phyloP scores from a whole-genome alignment of 37 sponge, comb jelly and placozoan species.

The Corticium candelabrum region DNA sequence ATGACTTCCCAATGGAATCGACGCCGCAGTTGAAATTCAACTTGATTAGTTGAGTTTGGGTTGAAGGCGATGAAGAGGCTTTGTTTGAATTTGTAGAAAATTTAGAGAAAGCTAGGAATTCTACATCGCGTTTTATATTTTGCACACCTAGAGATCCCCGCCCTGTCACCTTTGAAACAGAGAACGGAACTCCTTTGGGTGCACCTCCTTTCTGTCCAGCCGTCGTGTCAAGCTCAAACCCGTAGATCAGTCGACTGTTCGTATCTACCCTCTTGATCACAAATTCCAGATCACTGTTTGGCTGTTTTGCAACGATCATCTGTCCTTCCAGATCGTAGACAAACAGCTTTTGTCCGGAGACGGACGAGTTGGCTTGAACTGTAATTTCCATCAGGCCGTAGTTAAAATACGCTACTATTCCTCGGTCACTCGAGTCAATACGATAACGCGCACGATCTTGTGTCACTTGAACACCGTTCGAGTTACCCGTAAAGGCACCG shows the following conservation, averaged over 20 bases:
- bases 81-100: too few relatives aligned
- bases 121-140: too few relatives aligned
- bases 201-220: too few relatives aligned
- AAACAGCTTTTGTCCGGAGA: not conserved
- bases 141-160: too few relatives aligned
- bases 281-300: not conserved
- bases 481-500: not conserved
- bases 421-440: not conserved
- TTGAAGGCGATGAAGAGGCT: too few relatives aligned
- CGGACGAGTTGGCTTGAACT: not conserved
- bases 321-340: not conserved
- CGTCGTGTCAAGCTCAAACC: not conserved
- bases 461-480: not conserved
- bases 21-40: not conserved
- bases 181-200: too few relatives aligned
- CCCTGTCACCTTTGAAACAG: too few relatives aligned
- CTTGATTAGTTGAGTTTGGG: too few relatives aligned
- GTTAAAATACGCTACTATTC: not conserved
- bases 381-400: not conserved
- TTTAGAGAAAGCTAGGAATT: too few relatives aligned
- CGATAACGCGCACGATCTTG: not conserved
- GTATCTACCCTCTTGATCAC: not conserved
- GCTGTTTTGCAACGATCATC: not conserved
- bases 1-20: not conserved
- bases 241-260: conserved; percentile 1